These are phyloP conservation scores for Acronicta alni DNA, from an alignment of 2,888 invertebrate genomes.

Conservation along the genomic window DNA sequence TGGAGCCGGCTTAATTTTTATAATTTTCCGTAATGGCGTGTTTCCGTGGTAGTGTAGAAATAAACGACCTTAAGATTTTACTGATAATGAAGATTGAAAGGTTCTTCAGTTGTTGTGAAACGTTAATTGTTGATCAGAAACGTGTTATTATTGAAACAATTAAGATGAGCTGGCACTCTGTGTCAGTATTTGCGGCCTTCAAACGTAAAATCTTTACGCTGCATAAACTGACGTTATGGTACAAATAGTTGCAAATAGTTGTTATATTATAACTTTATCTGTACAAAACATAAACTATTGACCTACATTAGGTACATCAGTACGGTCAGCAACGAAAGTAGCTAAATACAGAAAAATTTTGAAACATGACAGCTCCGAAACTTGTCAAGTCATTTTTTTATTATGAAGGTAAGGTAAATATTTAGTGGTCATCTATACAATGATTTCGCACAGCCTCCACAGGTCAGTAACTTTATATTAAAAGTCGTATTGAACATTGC, in stretches of 20 bases:
- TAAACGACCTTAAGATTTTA: conserved; percentile 12
- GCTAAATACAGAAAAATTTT: too few species aligned
- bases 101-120: conserved; percentile 8
- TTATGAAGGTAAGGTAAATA: too few species aligned
- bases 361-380: too few species aligned
- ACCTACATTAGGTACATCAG: too few species aligned
- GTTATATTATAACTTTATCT: not conserved
- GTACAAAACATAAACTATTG: too few species aligned
- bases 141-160: conserved; percentile 21
- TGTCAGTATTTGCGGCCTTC: conserved; percentile 18
- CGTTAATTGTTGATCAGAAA: conserved; percentile 24
- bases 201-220: conserved; percentile 4
- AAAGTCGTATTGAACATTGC: too few species aligned
- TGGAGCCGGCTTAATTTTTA: not conserved
- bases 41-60: conserved; percentile 22
- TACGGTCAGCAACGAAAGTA: too few species aligned
- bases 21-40: conserved; percentile 17
- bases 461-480: too few species aligned
- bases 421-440: too few species aligned
- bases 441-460: too few species aligned
- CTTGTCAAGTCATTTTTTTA: too few species aligned
- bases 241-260: too few species aligned
- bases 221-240: not conserved
- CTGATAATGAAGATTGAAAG: conserved; percentile 6
- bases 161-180: conserved; percentile 9